These are phyloP conservation scores for Hepsetus odoe DNA, from an alignment of 2,113 vertebrate genomes.

Conservation along the genomic window DNA sequence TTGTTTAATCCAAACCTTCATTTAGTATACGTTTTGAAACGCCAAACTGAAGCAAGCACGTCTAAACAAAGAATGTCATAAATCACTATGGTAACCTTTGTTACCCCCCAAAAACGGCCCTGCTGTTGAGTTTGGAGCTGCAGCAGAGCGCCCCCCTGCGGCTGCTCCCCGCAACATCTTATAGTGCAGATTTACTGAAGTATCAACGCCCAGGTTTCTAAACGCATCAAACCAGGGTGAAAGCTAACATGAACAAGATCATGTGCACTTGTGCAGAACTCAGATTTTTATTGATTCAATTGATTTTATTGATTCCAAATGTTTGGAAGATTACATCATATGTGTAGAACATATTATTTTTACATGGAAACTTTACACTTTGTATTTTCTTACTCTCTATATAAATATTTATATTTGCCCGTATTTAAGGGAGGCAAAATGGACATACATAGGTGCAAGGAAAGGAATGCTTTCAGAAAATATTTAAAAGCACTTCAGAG, in stretches of 20 bases:
- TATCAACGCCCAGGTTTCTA: background rate
- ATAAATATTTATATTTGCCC: constrained; percentile 74
- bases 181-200: background rate
- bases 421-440: constrained; percentile 66
- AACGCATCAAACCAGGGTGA: background rate
- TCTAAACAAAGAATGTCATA: constrained; percentile 64
- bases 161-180: background rate
- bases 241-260: background rate
- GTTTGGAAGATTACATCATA: constrained; percentile 75
- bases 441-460: constrained; percentile 75
- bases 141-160: constrained; percentile 55
- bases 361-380: constrained; percentile 82
- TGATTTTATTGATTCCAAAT: too few species aligned
- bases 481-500: constrained; percentile 80
- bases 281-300: constrained; percentile 75
- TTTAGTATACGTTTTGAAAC: background rate
- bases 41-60: background rate
- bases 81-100: constrained; percentile 77
- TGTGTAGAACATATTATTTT: constrained; percentile 72
- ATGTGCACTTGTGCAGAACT: constrained; percentile 65
- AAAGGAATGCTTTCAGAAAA: constrained; percentile 77
- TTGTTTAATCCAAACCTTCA: too few species aligned
- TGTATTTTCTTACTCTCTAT: constrained; percentile 68
- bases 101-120: constrained; percentile 61
- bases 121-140: background rate